These are phyloP conservation scores for Nettapus auritus DNA, from an alignment of 2,113 vertebrate species.

Conservation along the genomic window DNA sequence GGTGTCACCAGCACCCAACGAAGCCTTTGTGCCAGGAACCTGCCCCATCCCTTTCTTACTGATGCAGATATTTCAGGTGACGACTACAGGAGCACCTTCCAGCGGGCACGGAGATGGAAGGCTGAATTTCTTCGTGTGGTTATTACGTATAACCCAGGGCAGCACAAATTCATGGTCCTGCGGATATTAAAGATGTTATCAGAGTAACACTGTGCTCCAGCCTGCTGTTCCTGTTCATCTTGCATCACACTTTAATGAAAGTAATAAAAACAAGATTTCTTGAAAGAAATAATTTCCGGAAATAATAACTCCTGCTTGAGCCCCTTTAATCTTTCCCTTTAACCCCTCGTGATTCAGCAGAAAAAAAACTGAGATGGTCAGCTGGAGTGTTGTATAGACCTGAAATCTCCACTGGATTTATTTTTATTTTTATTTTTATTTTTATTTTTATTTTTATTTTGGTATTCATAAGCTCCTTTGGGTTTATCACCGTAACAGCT, in stretches of 20 bases:
- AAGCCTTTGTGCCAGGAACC: neutral
- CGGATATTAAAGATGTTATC: slow-evolving; percentile 71
- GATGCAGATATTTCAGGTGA: neutral
- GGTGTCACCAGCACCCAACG: neutral
- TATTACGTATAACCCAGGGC: neutral
- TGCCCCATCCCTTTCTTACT: neutral
- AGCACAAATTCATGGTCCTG: neutral
- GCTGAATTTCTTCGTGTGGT: neutral
- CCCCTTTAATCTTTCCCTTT: neutral
- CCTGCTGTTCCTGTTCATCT: neutral
- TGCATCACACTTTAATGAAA: neutral
- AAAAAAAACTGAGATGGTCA: too few relatives aligned
- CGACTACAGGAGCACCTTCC: neutral
- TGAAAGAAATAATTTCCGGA: neutral
- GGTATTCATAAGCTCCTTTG: neutral
- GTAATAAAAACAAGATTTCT: neutral
- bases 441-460: neutral
- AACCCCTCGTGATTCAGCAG: neutral
- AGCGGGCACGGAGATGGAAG: neutral
- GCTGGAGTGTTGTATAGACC: neutral
- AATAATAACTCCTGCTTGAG: neutral
- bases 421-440: neutral
- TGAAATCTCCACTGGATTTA: fast-evolving
- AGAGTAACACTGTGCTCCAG: fast-evolving
- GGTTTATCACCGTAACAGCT: neutral